These are phyloP conservation scores for Callithrix jacchus DNA, from an alignment of 2,113 vertebrate genomes.

Conservation along the genomic window DNA sequence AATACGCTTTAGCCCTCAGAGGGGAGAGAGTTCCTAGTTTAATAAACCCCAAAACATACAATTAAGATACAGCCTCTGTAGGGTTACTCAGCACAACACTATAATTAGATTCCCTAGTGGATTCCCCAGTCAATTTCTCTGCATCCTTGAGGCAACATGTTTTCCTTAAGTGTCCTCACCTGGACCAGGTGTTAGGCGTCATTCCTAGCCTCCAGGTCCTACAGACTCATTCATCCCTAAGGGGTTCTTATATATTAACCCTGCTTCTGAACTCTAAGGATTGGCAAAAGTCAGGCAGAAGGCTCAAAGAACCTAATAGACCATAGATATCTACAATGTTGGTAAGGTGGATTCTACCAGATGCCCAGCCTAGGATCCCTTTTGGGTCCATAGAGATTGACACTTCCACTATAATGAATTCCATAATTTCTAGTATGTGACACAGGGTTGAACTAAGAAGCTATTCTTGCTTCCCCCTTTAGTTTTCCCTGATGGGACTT, in stretches of 20 bases:
- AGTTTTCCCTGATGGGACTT: not conserved
- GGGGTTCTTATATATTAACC: not conserved
- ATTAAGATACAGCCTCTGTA: not conserved
- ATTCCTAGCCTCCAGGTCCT: not conserved
- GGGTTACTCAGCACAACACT: not conserved
- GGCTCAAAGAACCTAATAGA: not conserved
- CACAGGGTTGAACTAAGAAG: not conserved
- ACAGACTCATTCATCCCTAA: not conserved
- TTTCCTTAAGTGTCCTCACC: not conserved
- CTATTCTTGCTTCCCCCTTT: not conserved
- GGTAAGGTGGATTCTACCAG: not conserved
- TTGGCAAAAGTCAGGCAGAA: not conserved
- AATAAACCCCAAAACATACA: slow-evolving; percentile 8
- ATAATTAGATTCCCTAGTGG: not conserved
- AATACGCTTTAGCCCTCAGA: not conserved
- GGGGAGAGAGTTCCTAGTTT: not conserved
- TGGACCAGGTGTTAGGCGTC: not conserved
- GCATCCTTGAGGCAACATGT: not conserved
- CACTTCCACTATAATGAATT: not conserved
- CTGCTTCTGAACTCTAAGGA: not conserved
- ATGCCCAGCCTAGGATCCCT: not conserved
- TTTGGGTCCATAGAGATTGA: not conserved
- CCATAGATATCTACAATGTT: not conserved
- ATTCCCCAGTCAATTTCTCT: not conserved
- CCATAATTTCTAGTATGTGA: not conserved